Evolutionary conservation across 2,888 invertebrate genomes (phyloP).

Genomic region (Diarsia mendica): DNA sequence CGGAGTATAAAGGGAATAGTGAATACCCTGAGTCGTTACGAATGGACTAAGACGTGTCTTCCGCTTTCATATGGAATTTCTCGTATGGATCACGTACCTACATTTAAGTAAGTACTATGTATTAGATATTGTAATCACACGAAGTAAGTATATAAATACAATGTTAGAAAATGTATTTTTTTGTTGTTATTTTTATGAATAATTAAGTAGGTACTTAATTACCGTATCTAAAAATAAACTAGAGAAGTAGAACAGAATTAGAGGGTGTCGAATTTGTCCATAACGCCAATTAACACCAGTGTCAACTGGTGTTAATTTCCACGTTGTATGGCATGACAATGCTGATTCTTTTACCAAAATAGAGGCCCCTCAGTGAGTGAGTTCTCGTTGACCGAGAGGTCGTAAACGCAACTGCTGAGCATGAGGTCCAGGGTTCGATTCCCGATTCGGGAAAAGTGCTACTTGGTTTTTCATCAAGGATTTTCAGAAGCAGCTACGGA

Average conservation of each 20-base stretch:
- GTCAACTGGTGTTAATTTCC: too few relatives aligned
- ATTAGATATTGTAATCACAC: conserved; percentile 44
- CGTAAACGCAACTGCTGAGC: not conserved
- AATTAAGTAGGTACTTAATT: not conserved
- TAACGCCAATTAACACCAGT: too few relatives aligned
- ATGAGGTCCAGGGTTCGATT: not conserved
- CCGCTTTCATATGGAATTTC: conserved; percentile 60
- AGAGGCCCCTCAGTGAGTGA: too few relatives aligned
- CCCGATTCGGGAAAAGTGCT: not conserved
- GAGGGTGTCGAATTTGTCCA: too few relatives aligned
- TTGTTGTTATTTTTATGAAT: not conserved
- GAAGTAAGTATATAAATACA: conserved; percentile 8
- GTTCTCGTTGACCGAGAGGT: not conserved
- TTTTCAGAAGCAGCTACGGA: not conserved
- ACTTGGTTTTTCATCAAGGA: not conserved
- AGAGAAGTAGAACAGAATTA: too few relatives aligned
- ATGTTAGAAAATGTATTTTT: conserved; percentile 5
- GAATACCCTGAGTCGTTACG: conserved; percentile 61
- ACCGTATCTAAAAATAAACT: not conserved
- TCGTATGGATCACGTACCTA: conserved; percentile 65
- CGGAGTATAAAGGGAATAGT: conserved; percentile 64
- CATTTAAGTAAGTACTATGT: conserved; percentile 34
- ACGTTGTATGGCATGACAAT: not conserved
- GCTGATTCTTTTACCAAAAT: not conserved
- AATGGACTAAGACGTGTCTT: conserved; percentile 60